Conservation (phyloP, 2,888 invertebrate species). For the Lasioglossum oenotherae region DNA sequence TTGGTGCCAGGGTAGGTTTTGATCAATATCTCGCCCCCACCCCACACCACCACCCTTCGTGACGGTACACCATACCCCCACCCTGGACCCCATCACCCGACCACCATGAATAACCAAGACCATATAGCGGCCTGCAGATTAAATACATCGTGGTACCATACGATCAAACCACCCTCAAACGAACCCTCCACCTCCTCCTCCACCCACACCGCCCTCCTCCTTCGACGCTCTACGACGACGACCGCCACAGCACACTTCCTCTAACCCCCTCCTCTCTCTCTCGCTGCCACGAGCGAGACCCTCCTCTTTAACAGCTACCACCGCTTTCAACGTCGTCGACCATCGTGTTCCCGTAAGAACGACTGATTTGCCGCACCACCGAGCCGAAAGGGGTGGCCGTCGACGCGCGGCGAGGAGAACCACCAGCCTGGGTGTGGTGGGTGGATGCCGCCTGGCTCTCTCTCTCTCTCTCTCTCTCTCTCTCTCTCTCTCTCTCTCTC, state of each 20-base stretch:
- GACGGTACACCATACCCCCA: slow-evolving; percentile 81
- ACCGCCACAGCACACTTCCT: slow-evolving; percentile 6
- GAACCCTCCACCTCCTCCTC: slow-evolving; percentile 18
- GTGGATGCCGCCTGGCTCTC: slow-evolving; percentile 2
- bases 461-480: too few relatives aligned
- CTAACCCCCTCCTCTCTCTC: not conserved
- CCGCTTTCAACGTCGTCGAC: slow-evolving; percentile 75
- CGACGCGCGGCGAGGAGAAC: slow-evolving; percentile 40
- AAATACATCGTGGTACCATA: slow-evolving; percentile 79
- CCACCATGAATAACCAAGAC: slow-evolving; percentile 83
- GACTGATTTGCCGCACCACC: slow-evolving; percentile 75
- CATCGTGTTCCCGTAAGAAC: slow-evolving; percentile 75
- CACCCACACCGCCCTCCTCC: not conserved
- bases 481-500: too few relatives aligned
- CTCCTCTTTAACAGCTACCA: slow-evolving; percentile 73
- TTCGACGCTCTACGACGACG: slow-evolving; percentile 5
- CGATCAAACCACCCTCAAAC: slow-evolving; percentile 74
- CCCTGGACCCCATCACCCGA: slow-evolving; percentile 78
- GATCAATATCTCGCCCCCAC: slow-evolving; percentile 84
- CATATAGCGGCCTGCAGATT: slow-evolving; percentile 80
- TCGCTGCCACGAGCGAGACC: slow-evolving; percentile 50
- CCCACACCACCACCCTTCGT: slow-evolving; percentile 79
- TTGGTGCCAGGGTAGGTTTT: slow-evolving; percentile 84
- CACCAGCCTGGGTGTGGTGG: slow-evolving; percentile 43
- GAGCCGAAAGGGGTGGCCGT: slow-evolving; percentile 63